Evolutionary conservation across 2,797 vertebrate species (phyloP).

Genomic region (Megaceryle alcyon): DNA sequence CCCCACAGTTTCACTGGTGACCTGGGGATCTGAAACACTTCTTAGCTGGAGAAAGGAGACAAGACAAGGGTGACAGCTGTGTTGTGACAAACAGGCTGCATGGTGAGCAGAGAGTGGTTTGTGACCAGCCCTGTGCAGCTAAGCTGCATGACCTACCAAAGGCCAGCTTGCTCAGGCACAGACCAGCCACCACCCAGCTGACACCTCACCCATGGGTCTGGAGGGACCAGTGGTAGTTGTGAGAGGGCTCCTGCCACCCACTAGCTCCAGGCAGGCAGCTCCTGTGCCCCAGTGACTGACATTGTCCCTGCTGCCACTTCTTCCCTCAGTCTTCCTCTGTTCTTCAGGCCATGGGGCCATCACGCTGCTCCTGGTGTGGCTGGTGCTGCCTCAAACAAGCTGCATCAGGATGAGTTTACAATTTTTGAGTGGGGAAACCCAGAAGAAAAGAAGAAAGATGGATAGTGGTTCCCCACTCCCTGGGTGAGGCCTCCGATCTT

Average conservation of each 20-base stretch:
- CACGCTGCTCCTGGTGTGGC: background rate
- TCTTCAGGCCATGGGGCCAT: background rate
- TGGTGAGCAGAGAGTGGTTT: rapidly evolving
- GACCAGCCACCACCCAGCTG: background rate
- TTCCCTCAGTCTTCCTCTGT: background rate
- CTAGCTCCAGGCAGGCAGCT: background rate
- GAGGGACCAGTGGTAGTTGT: background rate
- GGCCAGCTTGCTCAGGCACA: background rate
- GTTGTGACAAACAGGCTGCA: background rate
- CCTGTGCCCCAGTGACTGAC: background rate
- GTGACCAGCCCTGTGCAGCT: rapidly evolving
- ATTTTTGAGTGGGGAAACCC: background rate
- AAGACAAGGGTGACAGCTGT: background rate
- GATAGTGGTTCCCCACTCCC: rapidly evolving
- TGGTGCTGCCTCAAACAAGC: background rate
- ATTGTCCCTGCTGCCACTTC: rapidly evolving
- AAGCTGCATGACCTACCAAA: background rate
- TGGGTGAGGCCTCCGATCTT: background rate
- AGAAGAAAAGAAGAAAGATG: background rate
- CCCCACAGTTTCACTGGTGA: background rate
- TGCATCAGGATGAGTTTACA: background rate
- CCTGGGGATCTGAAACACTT: background rate
- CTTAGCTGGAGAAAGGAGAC: background rate
- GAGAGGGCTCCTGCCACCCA: rapidly evolving
- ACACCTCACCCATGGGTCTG: background rate